Evolutionary conservation across 2,113 vertebrate genomes (phyloP).

Genomic region (Odocoileus virginianus): DNA sequence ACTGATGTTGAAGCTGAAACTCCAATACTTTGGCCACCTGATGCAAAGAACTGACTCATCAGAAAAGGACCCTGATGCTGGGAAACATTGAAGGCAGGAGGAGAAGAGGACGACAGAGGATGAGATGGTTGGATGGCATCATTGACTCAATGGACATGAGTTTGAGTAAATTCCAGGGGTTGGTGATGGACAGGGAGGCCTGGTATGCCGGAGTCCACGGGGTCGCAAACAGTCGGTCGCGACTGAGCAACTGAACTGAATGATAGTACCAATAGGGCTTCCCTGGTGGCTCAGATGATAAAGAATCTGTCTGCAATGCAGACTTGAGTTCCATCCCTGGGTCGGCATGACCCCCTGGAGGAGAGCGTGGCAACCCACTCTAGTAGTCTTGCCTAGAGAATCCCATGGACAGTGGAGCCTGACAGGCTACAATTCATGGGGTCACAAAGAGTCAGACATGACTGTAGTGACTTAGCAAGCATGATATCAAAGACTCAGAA

Average conservation of each 20-base stretch:
- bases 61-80: not conserved
- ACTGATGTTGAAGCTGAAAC: not conserved
- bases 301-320: not conserved
- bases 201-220: not conserved
- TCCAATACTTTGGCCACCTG: not conserved
- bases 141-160: not conserved
- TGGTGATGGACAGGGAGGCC: not conserved
- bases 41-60: not conserved
- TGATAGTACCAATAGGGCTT: not conserved
- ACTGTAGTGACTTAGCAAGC: not conserved
- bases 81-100: not conserved
- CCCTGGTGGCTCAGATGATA: not conserved
- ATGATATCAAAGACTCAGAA: not conserved
- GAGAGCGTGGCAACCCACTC: not conserved
- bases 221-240: accelerated
- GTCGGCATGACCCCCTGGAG: not conserved
- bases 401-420: not conserved
- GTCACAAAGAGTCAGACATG: not conserved
- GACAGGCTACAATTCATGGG: not conserved
- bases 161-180: not conserved
- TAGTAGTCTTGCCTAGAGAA: not conserved
- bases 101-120: not conserved
- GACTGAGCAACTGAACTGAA: not conserved
- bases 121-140: not conserved
- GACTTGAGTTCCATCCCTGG: not conserved